Evolutionary conservation across 2,797 vertebrate species (phyloP).

Genomic region (Notoglanidium macrostoma): DNA sequence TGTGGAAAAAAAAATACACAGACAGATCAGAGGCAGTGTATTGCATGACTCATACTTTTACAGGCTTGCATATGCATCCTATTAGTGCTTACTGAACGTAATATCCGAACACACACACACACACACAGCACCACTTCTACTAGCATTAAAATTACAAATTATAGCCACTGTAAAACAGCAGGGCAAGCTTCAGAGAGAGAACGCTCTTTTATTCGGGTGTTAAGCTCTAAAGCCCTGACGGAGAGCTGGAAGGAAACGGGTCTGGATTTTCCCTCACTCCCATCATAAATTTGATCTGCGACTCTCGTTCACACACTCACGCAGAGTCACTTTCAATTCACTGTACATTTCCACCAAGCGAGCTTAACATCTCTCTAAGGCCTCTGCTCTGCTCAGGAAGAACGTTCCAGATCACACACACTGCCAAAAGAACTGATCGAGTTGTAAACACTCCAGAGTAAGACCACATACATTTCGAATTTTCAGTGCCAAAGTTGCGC

Average conservation of each 20-base stretch:
- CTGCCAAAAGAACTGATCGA: slow-evolving; percentile 42
- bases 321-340: slow-evolving; percentile 32
- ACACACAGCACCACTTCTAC: neutral
- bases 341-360: slow-evolving; percentile 44
- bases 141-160: slow-evolving; percentile 30
- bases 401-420: slow-evolving; percentile 45
- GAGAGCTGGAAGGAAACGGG: slow-evolving; percentile 49
- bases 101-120: neutral
- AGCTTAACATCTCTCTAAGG: slow-evolving; percentile 40
- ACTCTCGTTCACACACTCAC: slow-evolving; percentile 30
- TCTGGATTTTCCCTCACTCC: slow-evolving; percentile 50
- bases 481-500: slow-evolving; percentile 25
- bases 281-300: slow-evolving; percentile 54
- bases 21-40: neutral
- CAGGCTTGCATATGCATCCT: neutral
- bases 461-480: slow-evolving; percentile 20
- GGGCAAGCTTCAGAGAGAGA: slow-evolving; percentile 28
- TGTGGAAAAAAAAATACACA: neutral
- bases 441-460: slow-evolving; percentile 38
- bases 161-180: slow-evolving; percentile 41
- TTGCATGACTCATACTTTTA: neutral
- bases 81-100: slow-evolving; percentile 8
- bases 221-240: slow-evolving; percentile 48
- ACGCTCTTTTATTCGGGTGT: slow-evolving; percentile 41
- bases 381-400: slow-evolving; percentile 2